phyloP scores from a whole-genome alignment of 2,797 vertebrate species.

The Sebastes ruberrimus region DNA sequence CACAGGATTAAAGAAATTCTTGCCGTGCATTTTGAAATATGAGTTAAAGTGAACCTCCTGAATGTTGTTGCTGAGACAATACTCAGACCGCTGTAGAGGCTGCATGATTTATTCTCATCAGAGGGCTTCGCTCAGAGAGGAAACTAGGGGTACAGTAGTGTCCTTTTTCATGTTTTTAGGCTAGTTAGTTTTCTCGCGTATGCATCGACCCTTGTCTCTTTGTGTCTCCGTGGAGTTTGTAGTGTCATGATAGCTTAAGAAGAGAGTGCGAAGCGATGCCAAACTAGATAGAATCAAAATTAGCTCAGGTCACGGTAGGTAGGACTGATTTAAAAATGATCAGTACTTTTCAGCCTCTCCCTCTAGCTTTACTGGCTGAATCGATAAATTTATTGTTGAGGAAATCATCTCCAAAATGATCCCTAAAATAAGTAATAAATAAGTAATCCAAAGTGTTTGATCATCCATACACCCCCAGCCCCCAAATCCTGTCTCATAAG shows the following conservation, averaged over 20 bases:
- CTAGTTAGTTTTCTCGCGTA: conserved; percentile 19
- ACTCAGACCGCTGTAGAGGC: conserved; percentile 78
- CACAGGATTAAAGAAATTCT: conserved; percentile 84
- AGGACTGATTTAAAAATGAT: conserved; percentile 45
- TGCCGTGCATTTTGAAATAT: conserved; percentile 83
- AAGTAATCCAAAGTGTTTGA: conserved; percentile 16
- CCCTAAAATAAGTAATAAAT: conserved; percentile 8
- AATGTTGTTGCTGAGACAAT: conserved; percentile 84
- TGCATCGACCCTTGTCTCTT: conserved; percentile 40
- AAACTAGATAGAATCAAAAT: conserved; percentile 67
- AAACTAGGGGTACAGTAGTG: conserved; percentile 62
- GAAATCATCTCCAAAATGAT: conserved; percentile 28
- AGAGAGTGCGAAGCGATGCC: conserved; percentile 61
- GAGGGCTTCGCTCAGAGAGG: conserved; percentile 64
- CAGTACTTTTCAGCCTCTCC: conserved; percentile 46
- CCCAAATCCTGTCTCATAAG: neutral
- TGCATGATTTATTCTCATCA: conserved; percentile 70
- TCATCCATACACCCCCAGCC: neutral
- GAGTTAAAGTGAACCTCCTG: conserved; percentile 80
- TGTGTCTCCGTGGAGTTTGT: conserved; percentile 41
- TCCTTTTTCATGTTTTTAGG: conserved; percentile 44
- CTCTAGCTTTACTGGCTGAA: conserved; percentile 54
- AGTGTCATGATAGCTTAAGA: conserved; percentile 32
- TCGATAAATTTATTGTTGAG: conserved; percentile 34
- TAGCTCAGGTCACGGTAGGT: conserved; percentile 62